Conservation (phyloP, 1,140 invertebrate species). For the Pseudomyrmex flavicornis region DNA sequence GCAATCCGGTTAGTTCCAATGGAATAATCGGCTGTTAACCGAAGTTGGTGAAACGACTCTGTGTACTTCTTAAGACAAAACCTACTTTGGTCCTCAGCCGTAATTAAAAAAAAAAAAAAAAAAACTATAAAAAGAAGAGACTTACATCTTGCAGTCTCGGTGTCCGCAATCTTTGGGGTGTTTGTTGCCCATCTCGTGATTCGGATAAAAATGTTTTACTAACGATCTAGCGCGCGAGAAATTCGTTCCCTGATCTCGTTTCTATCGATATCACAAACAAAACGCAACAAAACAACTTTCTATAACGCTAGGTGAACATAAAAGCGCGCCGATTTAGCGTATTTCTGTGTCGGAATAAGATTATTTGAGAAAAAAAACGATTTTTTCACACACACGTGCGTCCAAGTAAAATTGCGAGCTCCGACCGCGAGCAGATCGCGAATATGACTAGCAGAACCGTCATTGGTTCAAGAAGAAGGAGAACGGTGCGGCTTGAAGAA, state of each 20-base stretch:
- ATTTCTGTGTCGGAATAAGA: neutral
- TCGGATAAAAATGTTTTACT: neutral
- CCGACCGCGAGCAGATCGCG: conserved; percentile 58
- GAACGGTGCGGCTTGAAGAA: too few species aligned
- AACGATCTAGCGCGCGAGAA: too few species aligned
- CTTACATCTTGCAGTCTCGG: conserved; percentile 54
- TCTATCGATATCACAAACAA: conserved; percentile 2
- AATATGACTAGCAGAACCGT: conserved; percentile 57
- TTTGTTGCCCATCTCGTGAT: conserved; percentile 54
- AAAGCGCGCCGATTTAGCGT: too few species aligned
- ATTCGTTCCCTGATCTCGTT: neutral
- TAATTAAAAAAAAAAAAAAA: conserved; percentile 7
- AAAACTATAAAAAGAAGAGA: neutral
- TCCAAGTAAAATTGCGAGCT: conserved; percentile 52
- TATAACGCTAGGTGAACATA: too few species aligned
- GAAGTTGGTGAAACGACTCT: too few species aligned
- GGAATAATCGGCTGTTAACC: too few species aligned
- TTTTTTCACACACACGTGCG: neutral
- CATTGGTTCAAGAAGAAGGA: neutral
- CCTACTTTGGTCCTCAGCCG: too few species aligned
- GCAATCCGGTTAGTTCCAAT: too few species aligned
- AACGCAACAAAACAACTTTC: neutral
- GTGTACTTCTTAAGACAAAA: too few species aligned
- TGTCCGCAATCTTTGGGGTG: conserved; percentile 42
- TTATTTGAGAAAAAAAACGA: neutral